Conservation (phyloP, 2,888 invertebrate species). For the Synergus japonicus region DNA sequence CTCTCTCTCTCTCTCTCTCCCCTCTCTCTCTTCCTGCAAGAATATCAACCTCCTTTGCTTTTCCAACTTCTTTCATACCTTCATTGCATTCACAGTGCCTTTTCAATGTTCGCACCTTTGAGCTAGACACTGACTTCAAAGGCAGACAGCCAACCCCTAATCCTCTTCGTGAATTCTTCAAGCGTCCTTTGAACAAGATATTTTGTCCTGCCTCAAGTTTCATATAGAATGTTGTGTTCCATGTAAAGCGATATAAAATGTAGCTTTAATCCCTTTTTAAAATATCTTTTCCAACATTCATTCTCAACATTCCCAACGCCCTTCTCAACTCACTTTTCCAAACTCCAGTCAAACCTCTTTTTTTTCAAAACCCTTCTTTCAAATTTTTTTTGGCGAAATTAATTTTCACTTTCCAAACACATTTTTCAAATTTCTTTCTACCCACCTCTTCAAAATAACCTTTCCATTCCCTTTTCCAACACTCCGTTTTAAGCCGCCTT, state of each 20-base stretch:
- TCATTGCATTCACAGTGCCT: slow-evolving; percentile 13
- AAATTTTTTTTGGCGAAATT: too few relatives aligned
- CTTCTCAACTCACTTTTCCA: too few relatives aligned
- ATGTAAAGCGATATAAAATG: not conserved
- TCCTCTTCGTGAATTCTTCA: slow-evolving; percentile 31
- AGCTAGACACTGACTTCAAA: slow-evolving; percentile 9
- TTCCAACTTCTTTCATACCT: slow-evolving; percentile 42
- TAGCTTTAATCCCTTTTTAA: not conserved
- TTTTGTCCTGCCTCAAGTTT: slow-evolving; percentile 17
- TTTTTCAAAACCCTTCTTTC: too few relatives aligned
- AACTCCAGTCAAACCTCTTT: too few relatives aligned
- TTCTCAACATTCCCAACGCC: too few relatives aligned
- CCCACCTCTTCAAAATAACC: too few relatives aligned
- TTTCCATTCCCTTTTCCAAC: too few relatives aligned
- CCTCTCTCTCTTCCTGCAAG: slow-evolving; percentile 32
- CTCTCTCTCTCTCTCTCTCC: slow-evolving; percentile 45
- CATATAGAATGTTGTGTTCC: not conserved
- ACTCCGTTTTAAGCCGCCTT: too few relatives aligned
- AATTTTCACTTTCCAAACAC: too few relatives aligned
- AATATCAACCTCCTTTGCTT: slow-evolving; percentile 40
- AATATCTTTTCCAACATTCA: too few relatives aligned
- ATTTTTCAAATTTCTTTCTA: too few relatives aligned
- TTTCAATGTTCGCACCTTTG: slow-evolving; percentile 6
- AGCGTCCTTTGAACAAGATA: slow-evolving; percentile 11
- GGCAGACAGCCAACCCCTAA: slow-evolving; percentile 20